These are phyloP conservation scores for Oconnorella tubifera DNA, from an alignment of 2,888 invertebrate genomes.

Conservation along the genomic window DNA sequence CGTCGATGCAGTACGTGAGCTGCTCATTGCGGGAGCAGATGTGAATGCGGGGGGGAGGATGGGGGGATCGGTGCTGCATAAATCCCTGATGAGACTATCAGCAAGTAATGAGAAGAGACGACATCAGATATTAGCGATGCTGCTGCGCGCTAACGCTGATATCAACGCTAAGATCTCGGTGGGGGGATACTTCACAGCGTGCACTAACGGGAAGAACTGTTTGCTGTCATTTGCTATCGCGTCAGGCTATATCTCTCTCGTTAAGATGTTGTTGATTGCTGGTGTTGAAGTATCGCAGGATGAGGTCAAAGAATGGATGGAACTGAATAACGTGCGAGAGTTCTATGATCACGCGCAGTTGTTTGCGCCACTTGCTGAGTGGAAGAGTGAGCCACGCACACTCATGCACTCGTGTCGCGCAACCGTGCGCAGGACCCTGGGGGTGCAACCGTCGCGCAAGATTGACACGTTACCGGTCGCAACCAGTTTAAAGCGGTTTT, in stretches of 20 bases:
- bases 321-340: slow-evolving; percentile 11
- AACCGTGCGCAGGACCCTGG: slow-evolving; percentile 6
- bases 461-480: slow-evolving; percentile 9
- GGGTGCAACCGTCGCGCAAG: neutral
- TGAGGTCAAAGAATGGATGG: slow-evolving; percentile 20
- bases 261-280: slow-evolving; percentile 24
- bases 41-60: slow-evolving; percentile 14
- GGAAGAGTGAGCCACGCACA: slow-evolving; percentile 11
- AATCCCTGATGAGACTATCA: slow-evolving; percentile 7
- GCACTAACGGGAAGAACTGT: slow-evolving; percentile 26
- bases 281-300: slow-evolving; percentile 13
- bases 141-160: slow-evolving; percentile 23
- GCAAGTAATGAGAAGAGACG: slow-evolving; percentile 14
- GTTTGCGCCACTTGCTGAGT: slow-evolving; percentile 12
- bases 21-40: slow-evolving; percentile 23
- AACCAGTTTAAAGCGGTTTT: neutral
- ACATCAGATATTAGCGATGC: slow-evolving; percentile 16
- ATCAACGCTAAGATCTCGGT: slow-evolving; percentile 15
- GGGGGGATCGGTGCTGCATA: slow-evolving; percentile 14
- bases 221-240: slow-evolving; percentile 24
- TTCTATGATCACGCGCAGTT: slow-evolving; percentile 19
- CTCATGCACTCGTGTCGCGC: slow-evolving; percentile 15
- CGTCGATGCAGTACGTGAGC: slow-evolving; percentile 10
- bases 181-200: slow-evolving; percentile 23
- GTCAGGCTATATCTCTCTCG: slow-evolving; percentile 25